Conservation (phyloP, 1,140 invertebrate species). For the Lordiphosa clarofinis region DNA sequence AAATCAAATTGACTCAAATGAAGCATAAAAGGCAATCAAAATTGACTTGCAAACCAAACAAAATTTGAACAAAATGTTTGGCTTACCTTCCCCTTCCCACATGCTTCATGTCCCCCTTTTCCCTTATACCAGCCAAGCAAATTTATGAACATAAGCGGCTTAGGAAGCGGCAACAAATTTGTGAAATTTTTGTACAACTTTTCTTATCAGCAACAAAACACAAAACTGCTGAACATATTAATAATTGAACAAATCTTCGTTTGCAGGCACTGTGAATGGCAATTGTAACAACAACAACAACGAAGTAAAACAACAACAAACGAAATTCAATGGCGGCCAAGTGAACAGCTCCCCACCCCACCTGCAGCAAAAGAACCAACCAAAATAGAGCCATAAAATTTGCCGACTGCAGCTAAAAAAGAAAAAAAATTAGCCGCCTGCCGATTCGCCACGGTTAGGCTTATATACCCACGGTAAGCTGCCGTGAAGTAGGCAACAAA, state of each 20-base stretch:
- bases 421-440: conserved; percentile 57
- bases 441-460: conserved; percentile 58
- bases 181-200: conserved; percentile 47
- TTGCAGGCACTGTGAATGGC: conserved; percentile 53
- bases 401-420: conserved; percentile 36
- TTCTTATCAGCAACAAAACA: conserved; percentile 60
- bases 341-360: conserved; percentile 28
- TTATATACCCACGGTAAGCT: conserved; percentile 45
- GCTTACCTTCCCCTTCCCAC: conserved; percentile 6
- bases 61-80: conserved; percentile 36
- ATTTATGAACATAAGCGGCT: conserved; percentile 72
- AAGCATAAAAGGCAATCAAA: conserved; percentile 42
- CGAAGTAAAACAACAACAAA: conserved; percentile 20
- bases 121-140: conserved; percentile 19
- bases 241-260: conserved; percentile 51
- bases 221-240: conserved; percentile 49
- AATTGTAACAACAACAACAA: conserved; percentile 31
- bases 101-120: neutral
- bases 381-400: conserved; percentile 67
- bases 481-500: conserved; percentile 65
- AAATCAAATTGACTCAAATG: conserved; percentile 23
- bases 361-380: conserved; percentile 41
- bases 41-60: conserved; percentile 21
- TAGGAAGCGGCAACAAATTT: conserved; percentile 63
- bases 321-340: conserved; percentile 46